Evolutionary conservation across 2,113 vertebrate genomes (phyloP).

Genomic region (Rhegmatorhina hoffmannsi): DNA sequence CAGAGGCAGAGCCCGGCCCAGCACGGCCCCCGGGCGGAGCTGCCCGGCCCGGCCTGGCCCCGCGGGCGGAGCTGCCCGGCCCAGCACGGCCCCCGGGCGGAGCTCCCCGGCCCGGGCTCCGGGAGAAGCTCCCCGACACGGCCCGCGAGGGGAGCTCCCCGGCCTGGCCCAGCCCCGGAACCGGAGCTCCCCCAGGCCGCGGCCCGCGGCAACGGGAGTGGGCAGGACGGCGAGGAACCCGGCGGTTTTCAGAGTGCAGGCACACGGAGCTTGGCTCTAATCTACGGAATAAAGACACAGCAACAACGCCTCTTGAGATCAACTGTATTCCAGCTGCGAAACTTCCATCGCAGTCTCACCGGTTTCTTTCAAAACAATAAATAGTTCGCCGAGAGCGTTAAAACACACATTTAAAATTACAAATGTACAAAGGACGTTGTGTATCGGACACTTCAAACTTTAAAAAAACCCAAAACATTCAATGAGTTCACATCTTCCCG

Average conservation of each 20-base stretch:
- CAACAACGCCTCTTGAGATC: neutral
- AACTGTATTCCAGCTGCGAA: constrained; percentile 26
- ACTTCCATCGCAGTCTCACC: constrained; percentile 14
- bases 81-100: too few species aligned
- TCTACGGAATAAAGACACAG: neutral
- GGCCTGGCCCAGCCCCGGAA: neutral
- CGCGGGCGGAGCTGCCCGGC: too few species aligned
- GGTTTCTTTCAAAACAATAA: constrained; percentile 60
- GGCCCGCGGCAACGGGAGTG: rapidly evolving
- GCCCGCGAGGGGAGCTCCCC: too few species aligned
- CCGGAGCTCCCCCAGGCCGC: neutral
- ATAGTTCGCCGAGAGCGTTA: constrained; percentile 53
- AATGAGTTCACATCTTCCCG: neutral
- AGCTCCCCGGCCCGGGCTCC: too few species aligned
- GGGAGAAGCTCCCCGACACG: too few species aligned
- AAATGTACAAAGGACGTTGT: constrained; percentile 70
- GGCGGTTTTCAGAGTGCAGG: rapidly evolving
- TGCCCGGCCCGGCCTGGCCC: too few species aligned
- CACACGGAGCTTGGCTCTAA: too few species aligned
- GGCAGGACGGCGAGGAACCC: rapidly evolving
- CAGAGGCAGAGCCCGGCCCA: neutral
- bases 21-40: too few species aligned
- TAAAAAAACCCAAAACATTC: neutral
- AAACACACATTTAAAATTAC: constrained; percentile 55
- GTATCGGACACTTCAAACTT: constrained; percentile 36